Percentiles rank a stretch among this genome's conserved stretches.
Conservation (phyloP, 2,888 invertebrate genomes). For the Listrodromus nycthemerus region DNA sequence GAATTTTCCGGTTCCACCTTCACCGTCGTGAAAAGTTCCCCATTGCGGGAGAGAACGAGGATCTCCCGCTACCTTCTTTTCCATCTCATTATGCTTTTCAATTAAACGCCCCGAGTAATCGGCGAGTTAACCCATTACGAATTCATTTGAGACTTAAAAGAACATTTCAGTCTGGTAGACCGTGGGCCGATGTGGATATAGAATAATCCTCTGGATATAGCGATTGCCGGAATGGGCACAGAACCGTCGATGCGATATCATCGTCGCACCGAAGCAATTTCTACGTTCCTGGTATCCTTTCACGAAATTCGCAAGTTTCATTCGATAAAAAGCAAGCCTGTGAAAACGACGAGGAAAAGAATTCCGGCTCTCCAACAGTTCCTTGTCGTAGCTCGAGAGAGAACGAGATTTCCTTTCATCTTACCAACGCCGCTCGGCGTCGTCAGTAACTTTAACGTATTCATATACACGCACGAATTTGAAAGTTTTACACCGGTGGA, state of each 20-base stretch:
- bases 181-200: constrained; percentile 15
- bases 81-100: constrained; percentile 60
- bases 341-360: constrained; percentile 1
- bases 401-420: neutral
- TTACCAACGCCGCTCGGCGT: constrained; percentile 2
- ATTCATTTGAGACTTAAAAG: constrained; percentile 51
- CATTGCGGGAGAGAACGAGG: neutral
- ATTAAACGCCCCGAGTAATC: constrained; percentile 56
- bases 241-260: constrained; percentile 26
- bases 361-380: constrained; percentile 1
- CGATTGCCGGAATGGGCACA: neutral
- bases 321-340: constrained; percentile 15
- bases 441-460: constrained; percentile 43
- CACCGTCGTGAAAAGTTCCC: neutral
- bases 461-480: constrained; percentile 49
- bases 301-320: neutral
- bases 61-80: constrained; percentile 45
- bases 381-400: neutral
- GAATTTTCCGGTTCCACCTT: neutral
- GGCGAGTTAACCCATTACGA: constrained; percentile 40
- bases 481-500: constrained; percentile 47
- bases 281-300: constrained; percentile 3
- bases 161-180: constrained; percentile 38
- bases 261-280: constrained; percentile 5
- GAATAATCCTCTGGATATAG: neutral